Evolutionary conservation across 92 coral and sea anemone genomes (phyloP).

Genomic region (Palythoa caribaeorum): DNA sequence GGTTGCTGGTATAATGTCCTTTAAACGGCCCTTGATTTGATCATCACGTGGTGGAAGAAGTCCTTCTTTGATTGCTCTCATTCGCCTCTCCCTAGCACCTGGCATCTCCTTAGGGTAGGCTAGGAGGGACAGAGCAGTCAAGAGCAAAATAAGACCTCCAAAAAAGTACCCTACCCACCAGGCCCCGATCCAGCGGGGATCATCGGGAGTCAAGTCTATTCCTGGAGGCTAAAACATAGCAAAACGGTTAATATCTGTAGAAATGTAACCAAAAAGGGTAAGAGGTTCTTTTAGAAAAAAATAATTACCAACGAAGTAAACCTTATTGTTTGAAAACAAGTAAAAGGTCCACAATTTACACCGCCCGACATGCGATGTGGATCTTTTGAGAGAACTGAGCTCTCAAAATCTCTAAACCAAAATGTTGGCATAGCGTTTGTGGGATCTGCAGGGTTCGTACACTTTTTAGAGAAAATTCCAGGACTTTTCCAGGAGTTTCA

Average conservation of each 20-base stretch:
- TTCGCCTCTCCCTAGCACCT: slow-evolving; percentile 90
- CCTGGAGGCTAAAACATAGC: slow-evolving; percentile 86
- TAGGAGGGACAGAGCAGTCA: slow-evolving; percentile 90
- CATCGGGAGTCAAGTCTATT: slow-evolving; percentile 93
- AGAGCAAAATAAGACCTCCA: slow-evolving; percentile 87
- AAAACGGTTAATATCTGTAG: not conserved
- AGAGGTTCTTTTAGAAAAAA: no score
- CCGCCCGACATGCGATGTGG: no score
- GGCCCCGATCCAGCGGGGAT: slow-evolving; percentile 99
- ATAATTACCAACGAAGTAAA: no score
- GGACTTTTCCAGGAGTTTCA: no score
- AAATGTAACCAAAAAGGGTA: no score
- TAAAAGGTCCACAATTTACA: no score
- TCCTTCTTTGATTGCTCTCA: slow-evolving; percentile 85
- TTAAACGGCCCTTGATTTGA: slow-evolving; percentile 83
- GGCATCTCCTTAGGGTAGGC: slow-evolving; percentile 99
- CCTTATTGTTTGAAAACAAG: no score
- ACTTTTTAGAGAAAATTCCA: no score
- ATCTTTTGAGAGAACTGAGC: no score
- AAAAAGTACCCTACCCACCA: slow-evolving; percentile 99
- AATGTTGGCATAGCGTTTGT: no score
- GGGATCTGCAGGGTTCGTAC: no score
- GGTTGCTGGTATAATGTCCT: slow-evolving; percentile 94
- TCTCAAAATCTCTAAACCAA: no score
- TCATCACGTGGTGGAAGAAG: slow-evolving; percentile 91